Base-by-base conservation (phyloP, 2,888 invertebrate genomes). In the Parnassius glacialis region DNA sequence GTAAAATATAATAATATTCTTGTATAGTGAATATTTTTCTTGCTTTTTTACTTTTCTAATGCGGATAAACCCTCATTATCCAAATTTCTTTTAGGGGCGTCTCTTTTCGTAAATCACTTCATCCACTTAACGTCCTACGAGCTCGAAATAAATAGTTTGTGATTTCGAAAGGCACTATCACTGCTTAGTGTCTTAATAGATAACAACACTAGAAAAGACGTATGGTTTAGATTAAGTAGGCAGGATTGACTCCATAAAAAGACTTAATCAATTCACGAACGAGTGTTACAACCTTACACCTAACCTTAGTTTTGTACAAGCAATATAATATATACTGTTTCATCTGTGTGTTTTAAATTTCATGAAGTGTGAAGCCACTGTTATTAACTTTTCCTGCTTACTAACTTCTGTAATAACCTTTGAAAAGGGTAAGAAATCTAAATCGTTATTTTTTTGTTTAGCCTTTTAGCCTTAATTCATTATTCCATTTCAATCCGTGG, bases 221-320 rank as follows among this genome's bases (percentile, higher is more conserved):
- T 59, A 63, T 63, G 59, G 48, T 47, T 59, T 52, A 56, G 63
- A 63, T 63, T 63, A 63, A 51, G 58, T 58, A 42, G 57, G 55
- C 52, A 56, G 42, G 59, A 63, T 55, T 42, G 54, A 51, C 58
- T 45, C 51, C 51, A 52, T 45, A 44, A 44, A 52, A 56, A 55
- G 59, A 55, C 59, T 63, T 63, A 63, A 63, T 63, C 63, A 63
- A 63, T 54, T 58, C 62, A 62, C 62, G 54, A 62, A 25, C 42
- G 50, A n/a, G 34, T 58, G 54, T 58, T 50, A 50, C 57, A 62
- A 34, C 34, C 34, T 34, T 34, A 34, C 7, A 34, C 7, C 34
- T 7, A 34, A 34, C 5, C 7, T 34, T 34, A 34, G 34, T 34
- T 34, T 34, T 34, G 7, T 34, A 34, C 34, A 25, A 20, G 7